Percentiles rank a stretch among this genome's conserved stretches.
phyloP scores from a whole-genome alignment of 1,140 invertebrate species.

The Eupristina koningsbergeri region DNA sequence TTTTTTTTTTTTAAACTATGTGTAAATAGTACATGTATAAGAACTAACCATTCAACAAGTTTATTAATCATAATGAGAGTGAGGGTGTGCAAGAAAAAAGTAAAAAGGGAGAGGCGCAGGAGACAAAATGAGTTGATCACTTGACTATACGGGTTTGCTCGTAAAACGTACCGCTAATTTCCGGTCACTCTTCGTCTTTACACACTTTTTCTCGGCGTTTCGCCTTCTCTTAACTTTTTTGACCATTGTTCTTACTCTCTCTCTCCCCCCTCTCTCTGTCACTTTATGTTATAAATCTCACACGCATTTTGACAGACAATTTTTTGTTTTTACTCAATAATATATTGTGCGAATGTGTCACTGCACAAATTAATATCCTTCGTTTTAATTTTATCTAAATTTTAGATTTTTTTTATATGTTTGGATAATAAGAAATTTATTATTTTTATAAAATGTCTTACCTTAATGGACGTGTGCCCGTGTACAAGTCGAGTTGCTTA shows the following conservation, averaged over 20 bases:
- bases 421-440: too few relatives aligned
- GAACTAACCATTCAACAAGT: not conserved
- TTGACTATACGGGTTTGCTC: conserved; percentile 55
- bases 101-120: not conserved
- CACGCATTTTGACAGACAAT: not conserved
- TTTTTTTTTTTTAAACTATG: not conserved
- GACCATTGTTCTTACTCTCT: not conserved
- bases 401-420: not conserved
- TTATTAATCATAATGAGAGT: not conserved
- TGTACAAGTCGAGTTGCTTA: too few relatives aligned
- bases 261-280: not conserved
- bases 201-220: conserved; percentile 1
- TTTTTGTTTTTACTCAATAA: not conserved
- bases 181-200: conserved; percentile 52
- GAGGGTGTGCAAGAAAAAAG: not conserved
- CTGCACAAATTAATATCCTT: not conserved
- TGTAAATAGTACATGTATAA: not conserved
- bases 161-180: conserved; percentile 65
- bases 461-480: too few relatives aligned
- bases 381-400: not conserved
- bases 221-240: conserved; percentile 15
- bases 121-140: not conserved
- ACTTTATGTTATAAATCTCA: not conserved
- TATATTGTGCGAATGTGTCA: not conserved
- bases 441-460: too few relatives aligned